Base-by-base conservation (phyloP, 2,888 invertebrate genomes). In the Synergus laeviventris region DNA sequence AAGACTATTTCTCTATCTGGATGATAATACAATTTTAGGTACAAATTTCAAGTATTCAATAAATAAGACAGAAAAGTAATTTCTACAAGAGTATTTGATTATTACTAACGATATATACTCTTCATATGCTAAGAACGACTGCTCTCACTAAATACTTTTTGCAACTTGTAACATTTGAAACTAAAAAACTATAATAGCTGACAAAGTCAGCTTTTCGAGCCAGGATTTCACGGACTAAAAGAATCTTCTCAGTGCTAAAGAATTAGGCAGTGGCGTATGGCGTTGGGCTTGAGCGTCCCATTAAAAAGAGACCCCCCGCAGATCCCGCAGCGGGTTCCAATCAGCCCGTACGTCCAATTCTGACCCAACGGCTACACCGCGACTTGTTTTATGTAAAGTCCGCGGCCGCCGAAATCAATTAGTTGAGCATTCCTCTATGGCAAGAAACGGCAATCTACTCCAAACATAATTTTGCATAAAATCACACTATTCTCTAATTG, bases 381-480 rank as follows among this genome's bases (percentile, higher is more conserved):
- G 84, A 84, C 85, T 87, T 85, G 85, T 87, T 87, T 87, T 87
- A 86, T 87, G 87, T 85, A 86, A 86, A 87, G 83, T 83, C 82
- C 83, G 79, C 59, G 59, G 74, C 56, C 60, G 74, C 74, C 59
- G 54, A 54, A 74, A 59, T 74, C 74, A 74, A 74, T 74, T 74
- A 74, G 74, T 42, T 42, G 60, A 12, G 16, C 74, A 74, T 59
- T 18, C 56, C n/a, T 21, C 56, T 74, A 56, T 74, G 56, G 56
- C 54, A 21, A 70, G 31, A 31, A 45, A 45, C n/a, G 45, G 31
- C 45, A 49, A 49, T 31, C 31, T 21, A 70, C 31, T 70, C 14
- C 12, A 56, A 49, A 49, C 70, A 70, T 70, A 31, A 16, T 70
- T 70, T 49, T 45, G 18, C 31, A 49, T 11, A 45, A 54, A 16